Base-by-base conservation (phyloP, 2,888 invertebrate genomes). In the Timema cristinae region DNA sequence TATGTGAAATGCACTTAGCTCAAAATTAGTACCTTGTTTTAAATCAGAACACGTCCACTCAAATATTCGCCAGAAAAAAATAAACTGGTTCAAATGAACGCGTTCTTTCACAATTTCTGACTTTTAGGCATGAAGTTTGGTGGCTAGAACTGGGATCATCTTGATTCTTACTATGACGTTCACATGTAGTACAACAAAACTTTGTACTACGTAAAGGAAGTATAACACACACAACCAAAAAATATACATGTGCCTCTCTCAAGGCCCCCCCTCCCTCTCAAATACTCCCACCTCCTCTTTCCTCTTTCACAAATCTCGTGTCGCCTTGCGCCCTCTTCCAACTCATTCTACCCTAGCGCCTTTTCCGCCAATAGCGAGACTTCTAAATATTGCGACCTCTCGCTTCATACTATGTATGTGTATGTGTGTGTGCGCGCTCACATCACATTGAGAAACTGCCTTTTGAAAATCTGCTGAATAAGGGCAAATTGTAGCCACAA, bases 401-500 rank as follows among this genome's bases (percentile, higher is more conserved):
- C 67, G 32, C 50, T 51, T 16, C 49, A 32, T 32, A 32, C 32
- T 32, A 32, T 32, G 32, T 32, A 32, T 32, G 32, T 32, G 32
- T 32, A 4, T 32, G 32, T 54, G 50, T 71, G 50, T 66, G 52
- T 50, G 61, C 16, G n/a, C 70, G 52, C 70, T 68, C 70, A 71
- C 47, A 51, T 63, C 56, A 68, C 67, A 49, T 69, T 68, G 66
- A 67, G 71, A 69, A 67, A 69, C 74, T 70, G 73, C 75, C 74
- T 75, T 76, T 76, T 74, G 73, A 74, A 76, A 76, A 74, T 75
- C 75, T 70, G 50, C 71, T 76, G 76, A 76, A 76, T 76, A 75
- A 69, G 74, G 72, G 73, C 71, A 76, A 76, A 76, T 76, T 76
- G 76, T 76, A 74, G 75, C 75, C 76, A 76, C 76, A 76, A 76